Evolutionary conservation across 2,888 invertebrate species (phyloP).

Genomic region (Tetragnatha montana): DNA sequence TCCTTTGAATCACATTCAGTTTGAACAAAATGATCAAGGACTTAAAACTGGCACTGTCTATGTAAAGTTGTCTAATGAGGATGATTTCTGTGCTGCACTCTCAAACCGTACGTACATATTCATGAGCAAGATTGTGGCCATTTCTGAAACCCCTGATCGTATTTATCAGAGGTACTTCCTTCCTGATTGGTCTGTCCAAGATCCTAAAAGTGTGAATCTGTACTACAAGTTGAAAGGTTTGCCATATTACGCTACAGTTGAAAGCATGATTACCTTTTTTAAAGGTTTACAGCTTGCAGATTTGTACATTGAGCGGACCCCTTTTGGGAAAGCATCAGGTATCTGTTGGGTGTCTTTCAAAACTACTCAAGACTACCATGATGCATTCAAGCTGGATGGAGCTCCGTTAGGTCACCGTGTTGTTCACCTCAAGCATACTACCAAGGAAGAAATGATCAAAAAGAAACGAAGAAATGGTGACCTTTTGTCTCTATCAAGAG

Average conservation of each 20-base stretch:
- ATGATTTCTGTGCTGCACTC: constrained; percentile 31
- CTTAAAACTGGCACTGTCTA: constrained; percentile 36
- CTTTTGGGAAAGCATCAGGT: constrained; percentile 76
- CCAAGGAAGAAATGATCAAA: constrained; percentile 74
- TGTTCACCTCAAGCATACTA: constrained; percentile 74
- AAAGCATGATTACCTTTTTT: constrained; percentile 88
- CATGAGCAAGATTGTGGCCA: constrained; percentile 7
- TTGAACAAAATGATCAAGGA: constrained; percentile 30
- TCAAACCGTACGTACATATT: constrained; percentile 17
- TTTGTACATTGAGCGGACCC: constrained; percentile 81
- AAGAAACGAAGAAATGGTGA: constrained; percentile 48
- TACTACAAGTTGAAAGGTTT: constrained; percentile 80
- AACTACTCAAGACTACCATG: constrained; percentile 83
- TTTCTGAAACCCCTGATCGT: constrained; percentile 32
- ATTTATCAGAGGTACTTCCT: constrained; percentile 36
- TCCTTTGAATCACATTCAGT: constrained; percentile 33
- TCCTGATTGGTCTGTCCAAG: neutral
- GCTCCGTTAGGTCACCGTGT: constrained; percentile 74
- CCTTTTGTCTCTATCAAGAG: neutral
- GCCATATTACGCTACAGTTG: constrained; percentile 85
- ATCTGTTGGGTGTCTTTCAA: constrained; percentile 88
- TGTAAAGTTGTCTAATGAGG: constrained; percentile 41
- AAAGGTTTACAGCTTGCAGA: constrained; percentile 81
- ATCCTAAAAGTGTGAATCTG: constrained; percentile 12
- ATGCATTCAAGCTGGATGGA: constrained; percentile 78